Evolutionary conservation across 2,888 invertebrate species (phyloP), one percentile per base, ranked within the genome.

Genomic region (Galeruca laticollis): DNA sequence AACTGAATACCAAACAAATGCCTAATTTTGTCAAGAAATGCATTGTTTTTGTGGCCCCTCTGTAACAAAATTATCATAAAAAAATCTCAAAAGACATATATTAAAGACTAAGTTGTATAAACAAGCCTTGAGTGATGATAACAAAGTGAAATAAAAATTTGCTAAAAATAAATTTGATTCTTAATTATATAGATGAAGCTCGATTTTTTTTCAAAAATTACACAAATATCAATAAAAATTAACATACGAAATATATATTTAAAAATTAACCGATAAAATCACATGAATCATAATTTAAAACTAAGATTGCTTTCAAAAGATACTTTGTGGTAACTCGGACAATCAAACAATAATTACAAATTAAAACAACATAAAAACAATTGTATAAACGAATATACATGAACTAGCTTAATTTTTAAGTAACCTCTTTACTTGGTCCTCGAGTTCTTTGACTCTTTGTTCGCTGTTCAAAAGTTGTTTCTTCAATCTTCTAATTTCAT

Each of bases 401-500:
- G 13, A n/a, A 10, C 59, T 54, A 35, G 10, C 35, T 68, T 59
- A 57, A 43, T 75, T 74, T 15, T 57, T 67, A 20, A 75, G 90
- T 69, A 92, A 82, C 66, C 90, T 89, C 47, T 90, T 88, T 10
- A 93, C 84, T 79, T 93, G 90, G 65, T 93, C 92, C 82, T 96
- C 95, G 31, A 96, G 86, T 81, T 95, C 95, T 67, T 92, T 90
- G 20, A 96, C 93, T 57, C 93, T 88, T 77, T 92, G 89, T 81
- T 96, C 95, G 79, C 94, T 93, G 82, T 92, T 90, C 20, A 90
- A 89, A 51, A 96, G 86, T 82, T 95, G 94, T 75, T 93, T 91
- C 79, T 93, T 92, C 51, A 94, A 89, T 76, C 92, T 88, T 75
- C 93, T 88, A 60, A 96, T 87, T 86, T 96, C 95, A 76, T 94